Evolutionary conservation across 2,797 vertebrate species (phyloP), one percentile per base, ranked within the genome.

Genomic region (Pangasius krempfi): DNA sequence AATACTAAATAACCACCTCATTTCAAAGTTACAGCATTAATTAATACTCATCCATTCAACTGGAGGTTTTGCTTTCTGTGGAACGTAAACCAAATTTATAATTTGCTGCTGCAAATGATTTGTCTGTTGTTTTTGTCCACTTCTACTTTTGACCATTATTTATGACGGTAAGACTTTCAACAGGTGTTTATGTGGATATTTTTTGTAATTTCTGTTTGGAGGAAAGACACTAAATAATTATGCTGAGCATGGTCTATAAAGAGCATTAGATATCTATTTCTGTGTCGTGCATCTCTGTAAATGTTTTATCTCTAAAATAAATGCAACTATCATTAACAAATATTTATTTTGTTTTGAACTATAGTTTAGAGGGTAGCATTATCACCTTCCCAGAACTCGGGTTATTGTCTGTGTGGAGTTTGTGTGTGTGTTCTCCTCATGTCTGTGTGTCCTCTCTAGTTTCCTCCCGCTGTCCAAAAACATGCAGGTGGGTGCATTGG

Each of bases 251-350:
- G 86, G 87, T 85, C 79, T 86, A 81, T 91, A 87, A 91, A 89
- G 70, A 76, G 73, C 86, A 88, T 88, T 80, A 68, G 66, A 90
- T 84, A 89, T 78, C 86, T 88, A 72, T 88, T 92, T 79, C 52
- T 89, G 73, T 82, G 88, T 64, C 78, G 70, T 92, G 87, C 89
- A 92, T 92, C 92, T 88, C 92, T 96, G 94, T 94, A 95, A 91
- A 95, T 94, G 90, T 94, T 94, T 93, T 93, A 93, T 87, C 88
- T 86, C 62, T 93, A 88, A 94, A 95, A 95, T 95, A 94, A 95
- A 96, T 91, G 88, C 90, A 89, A 54, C 91, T 92, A 88, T 89
- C 80, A 33, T 33, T 86, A 81, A 80, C 13, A 78, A 58, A 62
- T 78, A n/a, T 52, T 87, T 86, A 47, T 75, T 89, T 78, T 40